Evolutionary conservation across 1,140 invertebrate species (phyloP), one percentile per base, ranked within the genome.

Genomic region (Hesperophylax magnus): DNA sequence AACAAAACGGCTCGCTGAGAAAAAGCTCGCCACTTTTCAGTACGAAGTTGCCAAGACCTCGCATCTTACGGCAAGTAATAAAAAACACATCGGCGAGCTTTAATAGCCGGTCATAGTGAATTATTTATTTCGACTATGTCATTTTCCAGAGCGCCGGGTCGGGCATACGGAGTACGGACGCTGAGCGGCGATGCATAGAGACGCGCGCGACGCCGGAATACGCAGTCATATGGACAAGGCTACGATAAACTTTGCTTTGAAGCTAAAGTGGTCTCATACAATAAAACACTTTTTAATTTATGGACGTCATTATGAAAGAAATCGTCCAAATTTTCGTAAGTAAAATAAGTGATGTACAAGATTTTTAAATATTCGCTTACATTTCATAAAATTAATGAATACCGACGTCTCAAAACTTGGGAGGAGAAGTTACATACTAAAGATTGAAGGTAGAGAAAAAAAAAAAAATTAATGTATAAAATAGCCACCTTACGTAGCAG

Each of bases 71-170:
- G 52, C 22, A 56, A 58, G 71, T 58, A 75, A 75, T 75, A 75
- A 75, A 74, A 75, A 77, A 61, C 75, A 61, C 75, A 63, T 14
- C 60, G 75, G 60, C 31, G 15, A 77, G 34, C 75, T 76, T 82
- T 82, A 82, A 82, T 82, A 82, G 81, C 58, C 69, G 71, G 52
- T 56, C 75, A 47, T 47, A 60, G 60, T 77, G 75, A 77, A 61
- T 77, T 77, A 63, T 77, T 77, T 77, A 63, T 77, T 61, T 77
- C 75, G 56, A 52, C 75, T 53, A 47, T 63, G 75, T 77, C 75
- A 77, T 77, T 63, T 77, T 63, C n/a, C 18, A 11, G 52, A 27
- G 71, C 71, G 71, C 34, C 67, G 31, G 22, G 22, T 65, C 39
- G 39, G 11, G 9, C 9, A 14, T 47, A 14, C 39, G 39, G 39